phyloP scores from a whole-genome alignment of 2,797 vertebrate genomes.

The Coccyzus lansbergi region DNA sequence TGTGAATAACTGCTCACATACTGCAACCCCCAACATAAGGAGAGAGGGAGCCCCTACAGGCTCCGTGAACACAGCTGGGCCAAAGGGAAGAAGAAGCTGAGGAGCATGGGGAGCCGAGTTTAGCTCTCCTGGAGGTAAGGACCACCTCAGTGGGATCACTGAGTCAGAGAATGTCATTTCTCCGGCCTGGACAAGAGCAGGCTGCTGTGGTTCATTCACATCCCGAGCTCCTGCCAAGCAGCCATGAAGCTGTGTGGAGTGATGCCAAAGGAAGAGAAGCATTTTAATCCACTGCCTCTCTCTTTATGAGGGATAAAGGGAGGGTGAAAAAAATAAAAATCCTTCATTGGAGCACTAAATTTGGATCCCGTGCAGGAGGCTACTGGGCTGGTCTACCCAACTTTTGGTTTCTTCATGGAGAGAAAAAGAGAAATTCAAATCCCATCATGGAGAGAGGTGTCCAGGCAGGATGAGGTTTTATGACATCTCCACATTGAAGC shows the following conservation, averaged over 20 bases:
- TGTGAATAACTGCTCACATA: background rate
- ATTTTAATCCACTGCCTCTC: background rate
- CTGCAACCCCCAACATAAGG: background rate
- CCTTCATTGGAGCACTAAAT: background rate
- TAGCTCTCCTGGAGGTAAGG: background rate
- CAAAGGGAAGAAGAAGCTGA: background rate
- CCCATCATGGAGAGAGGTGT: background rate
- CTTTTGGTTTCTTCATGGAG: background rate
- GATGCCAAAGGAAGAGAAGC: background rate
- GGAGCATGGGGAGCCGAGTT: rapidly evolving
- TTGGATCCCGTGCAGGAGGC: background rate
- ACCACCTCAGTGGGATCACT: background rate
- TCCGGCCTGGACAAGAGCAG: background rate
- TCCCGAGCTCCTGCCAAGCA: background rate
- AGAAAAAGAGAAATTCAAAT: background rate
- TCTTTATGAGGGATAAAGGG: background rate
- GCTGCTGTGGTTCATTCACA: background rate
- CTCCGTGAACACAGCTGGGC: rapidly evolving
- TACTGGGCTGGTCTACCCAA: background rate
- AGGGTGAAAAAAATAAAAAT: background rate
- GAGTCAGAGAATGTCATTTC: background rate
- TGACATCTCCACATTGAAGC: background rate
- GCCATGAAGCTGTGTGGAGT: background rate
- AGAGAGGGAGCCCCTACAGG: too few species aligned
- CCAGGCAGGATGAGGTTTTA: background rate